Evolutionary conservation across 2,113 vertebrate genomes (phyloP), one percentile per base, ranked within the genome.

Genomic region (Urocitellus parryii): DNA sequence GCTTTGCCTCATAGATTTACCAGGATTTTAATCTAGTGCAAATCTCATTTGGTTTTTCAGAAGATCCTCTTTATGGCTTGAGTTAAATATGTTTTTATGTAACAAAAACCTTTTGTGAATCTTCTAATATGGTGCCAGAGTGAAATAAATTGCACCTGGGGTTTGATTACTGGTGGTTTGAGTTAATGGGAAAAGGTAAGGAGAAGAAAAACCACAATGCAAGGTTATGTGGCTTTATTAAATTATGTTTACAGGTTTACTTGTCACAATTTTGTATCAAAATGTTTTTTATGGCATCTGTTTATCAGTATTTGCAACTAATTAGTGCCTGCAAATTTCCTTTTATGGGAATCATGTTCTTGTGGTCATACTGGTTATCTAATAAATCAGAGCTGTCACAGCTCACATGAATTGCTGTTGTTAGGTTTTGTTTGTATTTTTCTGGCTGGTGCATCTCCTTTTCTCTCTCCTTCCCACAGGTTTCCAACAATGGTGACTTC

Each of bases 401-500:
- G 96, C 63, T 42, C n/a, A 0, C 78, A 96, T 97, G 84, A 92
- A 90, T 0, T 8, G 0, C 29, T 3, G 11, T 5, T 34, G 27
- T n/a, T 34, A 2, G 14, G 32, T 11, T n/a, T 32, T 34, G 29
- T 45, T 8, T 0, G 58, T 58, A 48, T 51, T 32, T 48, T 61
- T 86, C 63, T 53, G 42, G 42, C 42, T 45, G 48, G 79, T 4
- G 53, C 17, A 9, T 37, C 91, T 83, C 16, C 1, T 0, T 72
- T 10, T 45, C n/a, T 85, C 13, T 72, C 24, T 77, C 84, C 48
- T 7, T 18, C 37, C 72, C 56, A 0, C 93, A 99, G 99, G 99
- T 99, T 74, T 99, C 99, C 32, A 98, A 98, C 22, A 98, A 97
- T 95, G 99, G 99, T 16, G 99, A 99, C 85, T 45, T 98, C 99